Base-by-base conservation (phyloP, 2,797 vertebrate species). In the Margarornis squamiger region DNA sequence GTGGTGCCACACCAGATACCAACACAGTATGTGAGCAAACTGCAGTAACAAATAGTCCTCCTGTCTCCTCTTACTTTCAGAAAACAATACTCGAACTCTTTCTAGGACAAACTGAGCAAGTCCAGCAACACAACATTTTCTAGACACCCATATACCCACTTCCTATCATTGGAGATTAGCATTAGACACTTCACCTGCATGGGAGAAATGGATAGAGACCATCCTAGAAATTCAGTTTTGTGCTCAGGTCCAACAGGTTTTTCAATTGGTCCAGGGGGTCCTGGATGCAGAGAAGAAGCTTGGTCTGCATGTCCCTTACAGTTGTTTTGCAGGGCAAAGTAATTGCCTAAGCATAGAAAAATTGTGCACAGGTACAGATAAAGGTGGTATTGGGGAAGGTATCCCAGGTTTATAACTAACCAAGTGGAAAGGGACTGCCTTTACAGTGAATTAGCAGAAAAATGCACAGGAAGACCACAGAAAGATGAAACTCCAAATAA, bases 91-190 rank as follows among this genome's bases (percentile, higher is more conserved):
- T 3, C 2, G 3, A 91, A n/a, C 52, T 81, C 2, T 34, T 92
- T 78, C 58, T 14, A 57, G 9, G 11, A 72, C 38, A 72, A 71
- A 6, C 2, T 41, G 24, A 86, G 11, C 0, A 0, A 73, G 26
- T 67, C 39, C 38, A 78, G 24, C n/a, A 85, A 72, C 2, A 2
- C 39, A 83, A 10, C 2, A 15, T 48, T 73, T 66, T 67, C 30
- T 29, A 24, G 10, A 68, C 8, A 24, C 16, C 54, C 27, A 9
- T 17, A 12, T 9, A 4, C 3, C 5, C 10, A 27, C 6, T 4
- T 3, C 9, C 13, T 13, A 1, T 30, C 18, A 27, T 0, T 27
- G 8, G 9, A 55, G 9, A 36, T 23, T 0, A 58, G 12, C n/a
- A 67, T 21, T 46, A 39, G 34, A 34, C 12, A 55, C 4, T 10